Evolutionary conservation across 2,888 invertebrate genomes (phyloP), one percentile per base, ranked within the genome.

Genomic region (Cylindroiulus punctatus): DNA sequence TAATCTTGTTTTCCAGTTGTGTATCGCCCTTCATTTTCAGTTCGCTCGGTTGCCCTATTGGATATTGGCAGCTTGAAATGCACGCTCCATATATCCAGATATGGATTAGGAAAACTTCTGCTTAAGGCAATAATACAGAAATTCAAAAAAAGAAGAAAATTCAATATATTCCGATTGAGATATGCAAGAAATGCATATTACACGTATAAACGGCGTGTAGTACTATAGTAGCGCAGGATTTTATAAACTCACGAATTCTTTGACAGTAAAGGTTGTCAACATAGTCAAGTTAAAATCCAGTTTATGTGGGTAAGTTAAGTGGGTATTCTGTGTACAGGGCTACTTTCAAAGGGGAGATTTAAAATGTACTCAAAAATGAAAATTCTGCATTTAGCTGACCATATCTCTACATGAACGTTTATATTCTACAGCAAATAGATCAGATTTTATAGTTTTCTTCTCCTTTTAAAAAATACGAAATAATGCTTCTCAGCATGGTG

Each of bases 1-100:
- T 65, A 65, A 65, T 65, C 65, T 65, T 65, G 65, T 65, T 65
- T 65, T 65, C 65, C 65, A 65, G 65, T 65, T 65, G 65, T 65
- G 65, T 65, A 65, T 65, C 65, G 26, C 65, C 65, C 65, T 65
- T 65, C 65, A 65, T 65, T 65, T 65, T 65, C 22, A 65, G 65
- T 65, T 65, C 65, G 65, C 65, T 65, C 65, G 65, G 65, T 65
- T 65, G 65, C 65, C 65, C 65, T 65, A 65, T 65, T 65, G 22
- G 65, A 65, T 65, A 65, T 26, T 26, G 65, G 65, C 65, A 26
- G 26, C 19, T 65, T 65, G 65, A 65, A 65, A 65, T 26, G 26
- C 65, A 65, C 65, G 65, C 65, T 65, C 65, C 65, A 65, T 65
- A 65, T 65, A 65, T 65, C 65, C 10, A 26, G 65, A 65, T 65